These are phyloP conservation scores for Caenorhabditis virilis DNA, from an alignment of 2,888 invertebrate species.

Conservation along the genomic window DNA sequence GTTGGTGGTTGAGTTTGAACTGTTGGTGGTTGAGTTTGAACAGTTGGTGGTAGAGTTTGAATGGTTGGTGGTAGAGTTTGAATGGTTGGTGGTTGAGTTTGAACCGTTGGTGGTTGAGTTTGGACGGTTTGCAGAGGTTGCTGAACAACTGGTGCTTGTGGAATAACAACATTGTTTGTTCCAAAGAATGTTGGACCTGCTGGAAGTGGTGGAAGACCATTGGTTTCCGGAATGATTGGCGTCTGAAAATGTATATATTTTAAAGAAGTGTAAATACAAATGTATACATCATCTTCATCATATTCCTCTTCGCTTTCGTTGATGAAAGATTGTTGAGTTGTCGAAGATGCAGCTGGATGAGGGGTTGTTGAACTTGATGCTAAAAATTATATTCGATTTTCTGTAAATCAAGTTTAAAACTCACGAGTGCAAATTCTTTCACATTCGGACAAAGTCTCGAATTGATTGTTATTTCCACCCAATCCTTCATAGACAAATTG, in stretches of 20 bases:
- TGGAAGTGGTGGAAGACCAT: conserved; percentile 18
- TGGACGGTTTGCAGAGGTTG: background rate
- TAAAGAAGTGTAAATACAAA: no score
- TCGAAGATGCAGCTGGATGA: conserved; percentile 4
- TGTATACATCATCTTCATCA: conserved; percentile 23
- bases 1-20: background rate
- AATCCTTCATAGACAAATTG: conserved; percentile 66
- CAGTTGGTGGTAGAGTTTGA: background rate
- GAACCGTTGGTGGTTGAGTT: conserved; percentile 1
- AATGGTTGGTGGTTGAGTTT: conserved; percentile 3
- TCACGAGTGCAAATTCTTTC: conserved; percentile 52
- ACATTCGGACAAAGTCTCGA: conserved; percentile 61
- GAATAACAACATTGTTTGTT: background rate
- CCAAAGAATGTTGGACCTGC: background rate
- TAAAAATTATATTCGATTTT: background rate
- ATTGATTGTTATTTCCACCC: conserved; percentile 65
- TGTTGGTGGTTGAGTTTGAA: conserved; percentile 1
- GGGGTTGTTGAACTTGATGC: background rate
- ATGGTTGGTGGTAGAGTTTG: background rate
- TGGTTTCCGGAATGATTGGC: conserved; percentile 21
- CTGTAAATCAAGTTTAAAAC: conserved; percentile 1
- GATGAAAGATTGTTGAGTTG: conserved; percentile 2
- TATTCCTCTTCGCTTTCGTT: conserved; percentile 22
- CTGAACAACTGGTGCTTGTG: conserved; percentile 3
- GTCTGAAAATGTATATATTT: background rate